phyloP scores from a whole-genome alignment of 2,797 vertebrate genomes.

The Notolepis coatsorum region DNA sequence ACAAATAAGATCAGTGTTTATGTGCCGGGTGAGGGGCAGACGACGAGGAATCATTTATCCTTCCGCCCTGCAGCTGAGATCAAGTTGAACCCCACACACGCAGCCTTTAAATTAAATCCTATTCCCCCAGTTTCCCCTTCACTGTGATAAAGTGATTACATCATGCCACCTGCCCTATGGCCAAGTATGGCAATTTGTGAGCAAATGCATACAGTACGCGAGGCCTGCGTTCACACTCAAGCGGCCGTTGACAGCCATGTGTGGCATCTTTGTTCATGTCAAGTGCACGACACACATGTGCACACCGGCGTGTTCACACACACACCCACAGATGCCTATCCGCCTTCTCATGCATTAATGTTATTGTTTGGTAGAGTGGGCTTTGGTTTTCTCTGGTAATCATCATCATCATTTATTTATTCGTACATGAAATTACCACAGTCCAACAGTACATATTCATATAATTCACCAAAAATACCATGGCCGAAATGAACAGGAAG shows the following conservation, averaged over 20 bases:
- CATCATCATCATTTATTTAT: too few relatives aligned
- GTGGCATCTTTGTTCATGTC: conserved; percentile 47
- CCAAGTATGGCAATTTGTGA: conserved; percentile 37
- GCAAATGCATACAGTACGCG: conserved; percentile 28
- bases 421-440: too few relatives aligned
- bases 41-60: conserved; percentile 61
- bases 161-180: conserved; percentile 63
- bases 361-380: conserved; percentile 64
- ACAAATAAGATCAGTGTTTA: conserved; percentile 78
- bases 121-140: too few relatives aligned
- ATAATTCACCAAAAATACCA: too few relatives aligned
- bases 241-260: conserved; percentile 33
- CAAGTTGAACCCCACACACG: conserved; percentile 45
- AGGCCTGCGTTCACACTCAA: conserved; percentile 14
- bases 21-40: conserved; percentile 58
- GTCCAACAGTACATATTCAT: too few relatives aligned
- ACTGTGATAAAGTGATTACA: conserved; percentile 74
- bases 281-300: conserved; percentile 36
- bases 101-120: conserved; percentile 62
- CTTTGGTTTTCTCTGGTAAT: conserved; percentile 64
- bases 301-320: conserved; percentile 35
- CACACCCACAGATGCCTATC: conserved; percentile 56
- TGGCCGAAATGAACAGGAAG: too few relatives aligned
- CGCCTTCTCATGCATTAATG: conserved; percentile 70
- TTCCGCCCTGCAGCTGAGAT: conserved; percentile 56